Base-by-base conservation (phyloP, 2,888 invertebrate genomes). In the Drosophila neonasuta region DNA sequence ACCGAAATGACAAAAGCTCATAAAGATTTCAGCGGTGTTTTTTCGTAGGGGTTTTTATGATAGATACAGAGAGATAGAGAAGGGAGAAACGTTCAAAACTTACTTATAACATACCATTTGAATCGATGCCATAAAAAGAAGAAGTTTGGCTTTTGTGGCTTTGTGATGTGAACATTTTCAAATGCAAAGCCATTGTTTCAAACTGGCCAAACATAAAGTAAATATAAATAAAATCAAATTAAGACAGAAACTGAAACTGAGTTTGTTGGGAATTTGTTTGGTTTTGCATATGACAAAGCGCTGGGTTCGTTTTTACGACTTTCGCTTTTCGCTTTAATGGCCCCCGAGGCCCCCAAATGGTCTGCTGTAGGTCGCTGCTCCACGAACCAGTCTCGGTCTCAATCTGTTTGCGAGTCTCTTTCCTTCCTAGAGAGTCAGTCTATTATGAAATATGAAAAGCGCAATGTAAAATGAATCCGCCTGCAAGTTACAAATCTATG, bases 251-350 rank as follows among this genome's bases (percentile, higher is more conserved):
- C 17, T 9, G 32, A 51, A 17, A 10, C 56, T 41, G 62, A 52
- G 67, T 63, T 66, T 57, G 50, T 63, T 66, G 64, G 50, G 54
- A 68, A 64, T 74, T 74, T 80, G 80, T 80, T 80, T 69, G 68
- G 68, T 84, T 81, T 79, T 79, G 84, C 81, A 81, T 84, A 84
- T 81, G 84, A 84, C 81, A 78, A 77, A 77, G 71, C 64, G 74
- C 20, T 74, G 54, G 71, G 20, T 71, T 61, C 64, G 41, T 72
- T 81, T 81, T 81, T 77, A 81, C 77, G 81, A 84, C 81, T 81
- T 84, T 81, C 81, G 81, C 77, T 81, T 81, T 84, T 81, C 84
- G 81, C 77, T 81, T 84, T 81, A 71, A 75, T 77, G 77, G 75
- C 64, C 68, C 62, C 57, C 66, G 42, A 69, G 67, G 61, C 30